Percentiles rank a stretch among this genome's conserved stretches.
Conservation (phyloP, 2,113 vertebrate genomes). For the Nipponia nippon region DNA sequence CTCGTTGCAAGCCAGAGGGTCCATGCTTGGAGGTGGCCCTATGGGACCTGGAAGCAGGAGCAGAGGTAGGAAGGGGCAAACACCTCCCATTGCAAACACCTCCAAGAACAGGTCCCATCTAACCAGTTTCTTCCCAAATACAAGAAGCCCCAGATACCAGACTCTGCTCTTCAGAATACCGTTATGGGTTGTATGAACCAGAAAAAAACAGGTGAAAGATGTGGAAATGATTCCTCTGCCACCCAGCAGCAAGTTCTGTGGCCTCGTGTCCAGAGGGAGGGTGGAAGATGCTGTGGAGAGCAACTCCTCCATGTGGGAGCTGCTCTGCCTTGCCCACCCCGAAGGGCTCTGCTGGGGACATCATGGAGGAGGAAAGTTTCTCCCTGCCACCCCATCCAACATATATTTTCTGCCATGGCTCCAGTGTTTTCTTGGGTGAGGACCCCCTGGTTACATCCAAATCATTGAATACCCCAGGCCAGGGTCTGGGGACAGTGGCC, state of each 20-base stretch:
- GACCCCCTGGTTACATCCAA: not conserved
- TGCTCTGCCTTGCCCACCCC: not conserved
- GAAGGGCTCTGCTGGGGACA: not conserved
- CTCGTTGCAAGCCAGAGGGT: not conserved
- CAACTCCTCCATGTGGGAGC: fast-evolving
- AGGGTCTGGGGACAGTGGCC: not conserved
- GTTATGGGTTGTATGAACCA: not conserved
- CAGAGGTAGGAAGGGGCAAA: not conserved
- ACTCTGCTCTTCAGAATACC: not conserved
- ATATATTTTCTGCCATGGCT: not conserved
- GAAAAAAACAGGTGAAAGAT: not conserved
- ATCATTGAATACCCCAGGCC: not conserved
- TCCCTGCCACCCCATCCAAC: not conserved
- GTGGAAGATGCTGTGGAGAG: not conserved
- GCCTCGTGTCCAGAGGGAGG: not conserved
- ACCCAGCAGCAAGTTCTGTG: not conserved
- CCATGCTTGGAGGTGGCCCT: not conserved
- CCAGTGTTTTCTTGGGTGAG: not conserved
- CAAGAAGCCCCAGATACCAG: not conserved
- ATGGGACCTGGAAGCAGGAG: not conserved
- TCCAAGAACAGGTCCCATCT: not conserved
- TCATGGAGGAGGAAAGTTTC: not conserved
- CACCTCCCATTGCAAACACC: not conserved
- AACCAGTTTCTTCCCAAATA: not conserved
- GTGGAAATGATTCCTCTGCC: not conserved